phyloP scores from a whole-genome alignment of 1,140 invertebrate species.

The Catajapyx aquilonaris region DNA sequence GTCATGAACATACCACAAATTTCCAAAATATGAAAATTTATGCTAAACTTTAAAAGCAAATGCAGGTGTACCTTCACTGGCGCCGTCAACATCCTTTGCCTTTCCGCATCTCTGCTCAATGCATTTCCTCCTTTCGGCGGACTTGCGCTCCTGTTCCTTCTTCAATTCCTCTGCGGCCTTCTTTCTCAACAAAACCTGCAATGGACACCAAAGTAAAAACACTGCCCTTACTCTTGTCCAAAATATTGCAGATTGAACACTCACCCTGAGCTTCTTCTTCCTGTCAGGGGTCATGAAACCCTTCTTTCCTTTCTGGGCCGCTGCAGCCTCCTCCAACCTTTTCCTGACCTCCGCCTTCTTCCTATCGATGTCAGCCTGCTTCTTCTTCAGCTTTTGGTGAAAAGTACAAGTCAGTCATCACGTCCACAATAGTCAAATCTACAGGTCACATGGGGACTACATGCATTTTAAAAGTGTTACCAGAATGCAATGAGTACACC shows the following conservation, averaged over 20 bases:
- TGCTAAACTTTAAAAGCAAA: no score
- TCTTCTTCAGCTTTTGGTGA: no score
- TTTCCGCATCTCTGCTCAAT: slow-evolving; percentile 88
- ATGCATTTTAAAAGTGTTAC: no score
- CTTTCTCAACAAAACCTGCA: slow-evolving; percentile 87
- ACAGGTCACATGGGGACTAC: no score
- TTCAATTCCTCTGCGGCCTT: no score
- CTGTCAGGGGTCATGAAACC: slow-evolving; percentile 97
- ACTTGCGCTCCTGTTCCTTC: slow-evolving; percentile 97
- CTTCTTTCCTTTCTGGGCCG: slow-evolving; percentile 88
- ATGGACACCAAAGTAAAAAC: not conserved
- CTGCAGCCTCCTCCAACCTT: slow-evolving; percentile 86
- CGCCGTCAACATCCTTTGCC: slow-evolving; percentile 69
- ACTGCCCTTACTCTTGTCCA: not conserved
- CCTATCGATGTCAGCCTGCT: slow-evolving; percentile 81
- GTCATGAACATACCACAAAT: no score
- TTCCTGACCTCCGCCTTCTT: slow-evolving; percentile 87
- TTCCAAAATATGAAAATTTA: no score
- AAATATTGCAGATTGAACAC: slow-evolving; percentile 18
- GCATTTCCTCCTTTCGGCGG: slow-evolving; percentile 89
- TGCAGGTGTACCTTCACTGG: slow-evolving; percentile 90
- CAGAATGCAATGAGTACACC: no score
- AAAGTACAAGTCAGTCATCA: no score
- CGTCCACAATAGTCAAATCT: no score
- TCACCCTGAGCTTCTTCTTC: slow-evolving; percentile 92